Evolutionary conservation across 2,797 vertebrate genomes (phyloP).

Genomic region (Malurus leucopterus): DNA sequence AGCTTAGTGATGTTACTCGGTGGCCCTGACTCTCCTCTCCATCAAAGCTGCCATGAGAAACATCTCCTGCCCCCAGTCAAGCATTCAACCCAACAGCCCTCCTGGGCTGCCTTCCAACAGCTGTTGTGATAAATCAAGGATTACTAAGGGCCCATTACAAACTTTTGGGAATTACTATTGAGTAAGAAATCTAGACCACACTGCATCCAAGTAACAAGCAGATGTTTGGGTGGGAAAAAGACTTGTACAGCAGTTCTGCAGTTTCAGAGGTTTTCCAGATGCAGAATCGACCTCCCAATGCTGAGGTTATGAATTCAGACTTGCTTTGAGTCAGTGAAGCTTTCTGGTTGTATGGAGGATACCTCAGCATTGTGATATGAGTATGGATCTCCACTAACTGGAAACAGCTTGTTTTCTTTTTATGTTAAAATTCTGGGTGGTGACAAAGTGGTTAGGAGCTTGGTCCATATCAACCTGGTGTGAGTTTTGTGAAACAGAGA

Average conservation of each 20-base stretch:
- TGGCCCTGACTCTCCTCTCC: neutral
- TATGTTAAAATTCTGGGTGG: neutral
- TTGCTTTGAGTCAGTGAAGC: neutral
- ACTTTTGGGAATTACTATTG: neutral
- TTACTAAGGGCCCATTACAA: conserved; percentile 8
- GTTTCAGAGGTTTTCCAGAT: neutral
- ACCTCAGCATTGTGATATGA: neutral
- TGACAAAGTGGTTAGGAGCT: neutral
- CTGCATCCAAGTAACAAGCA: neutral
- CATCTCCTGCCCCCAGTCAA: neutral
- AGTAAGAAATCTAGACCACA: neutral
- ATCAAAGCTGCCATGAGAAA: neutral
- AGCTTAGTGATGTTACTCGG: neutral
- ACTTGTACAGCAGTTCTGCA: neutral
- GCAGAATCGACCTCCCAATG: rapidly evolving
- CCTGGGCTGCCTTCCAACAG: conserved; percentile 4
- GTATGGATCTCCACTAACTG: neutral
- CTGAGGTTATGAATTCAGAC: neutral
- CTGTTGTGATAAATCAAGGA: neutral
- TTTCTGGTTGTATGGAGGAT: neutral
- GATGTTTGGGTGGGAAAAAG: neutral
- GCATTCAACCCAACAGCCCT: neutral
- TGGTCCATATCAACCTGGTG: neutral
- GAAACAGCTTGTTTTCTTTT: neutral
- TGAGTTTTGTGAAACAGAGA: neutral